A percentile compares a stretch with the other conserved stretches of the same genome.
Evolutionary conservation across 2,888 invertebrate genomes (phyloP).

Genomic region (Orthonychiurus folsomi): DNA sequence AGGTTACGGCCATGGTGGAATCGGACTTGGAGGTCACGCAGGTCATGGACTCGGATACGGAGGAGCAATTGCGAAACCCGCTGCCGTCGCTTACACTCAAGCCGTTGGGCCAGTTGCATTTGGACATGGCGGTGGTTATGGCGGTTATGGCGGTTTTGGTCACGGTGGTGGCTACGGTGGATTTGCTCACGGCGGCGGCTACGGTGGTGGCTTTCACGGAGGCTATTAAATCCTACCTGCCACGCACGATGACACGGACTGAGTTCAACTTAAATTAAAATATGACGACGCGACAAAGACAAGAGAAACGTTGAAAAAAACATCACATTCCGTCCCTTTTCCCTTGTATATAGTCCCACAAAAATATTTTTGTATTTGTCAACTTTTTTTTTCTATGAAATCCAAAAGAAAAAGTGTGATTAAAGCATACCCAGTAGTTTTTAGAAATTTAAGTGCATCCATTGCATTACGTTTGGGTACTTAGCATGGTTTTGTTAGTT

Average conservation of each 20-base stretch:
- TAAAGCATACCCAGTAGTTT: background rate
- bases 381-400: background rate
- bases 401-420: background rate
- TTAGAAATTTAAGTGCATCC: too few relatives aligned
- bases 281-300: too few relatives aligned
- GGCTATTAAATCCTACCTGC: background rate
- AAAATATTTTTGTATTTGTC: background rate
- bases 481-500: background rate
- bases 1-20: constrained; percentile 7
- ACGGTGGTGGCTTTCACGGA: background rate
- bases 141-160: constrained; percentile 1
- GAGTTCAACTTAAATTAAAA: background rate
- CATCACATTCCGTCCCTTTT: background rate
- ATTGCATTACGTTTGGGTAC: background rate
- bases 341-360: background rate
- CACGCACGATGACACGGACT: background rate
- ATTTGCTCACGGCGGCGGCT: background rate
- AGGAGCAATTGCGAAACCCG: constrained; percentile 1
- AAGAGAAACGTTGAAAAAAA: background rate
- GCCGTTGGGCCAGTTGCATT: background rate
- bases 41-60: background rate
- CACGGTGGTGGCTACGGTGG: background rate
- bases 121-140: constrained; percentile 4
- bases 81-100: constrained; percentile 7
- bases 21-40: constrained; percentile 5